Evolutionary conservation across 2,113 vertebrate genomes (phyloP).

Genomic region (Plestiodon gilberti): DNA sequence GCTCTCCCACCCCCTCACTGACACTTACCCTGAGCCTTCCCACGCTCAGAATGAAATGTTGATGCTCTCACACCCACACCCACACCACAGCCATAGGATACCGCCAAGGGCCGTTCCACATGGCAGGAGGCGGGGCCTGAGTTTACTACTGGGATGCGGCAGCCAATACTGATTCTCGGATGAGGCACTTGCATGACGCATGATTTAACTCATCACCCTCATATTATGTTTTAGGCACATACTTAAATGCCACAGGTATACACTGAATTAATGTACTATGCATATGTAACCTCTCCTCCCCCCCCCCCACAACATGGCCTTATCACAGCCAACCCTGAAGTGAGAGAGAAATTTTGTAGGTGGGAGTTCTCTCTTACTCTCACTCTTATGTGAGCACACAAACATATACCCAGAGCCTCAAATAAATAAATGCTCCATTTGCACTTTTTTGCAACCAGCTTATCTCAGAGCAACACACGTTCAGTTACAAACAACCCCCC

Average conservation of each 20-base stretch:
- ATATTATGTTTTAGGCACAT: too few relatives aligned
- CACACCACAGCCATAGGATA: not conserved
- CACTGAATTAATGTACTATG: too few relatives aligned
- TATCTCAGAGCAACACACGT: too few relatives aligned
- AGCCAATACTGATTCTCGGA: not conserved
- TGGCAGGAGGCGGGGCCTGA: not conserved
- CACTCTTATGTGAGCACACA: not conserved
- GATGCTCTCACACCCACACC: not conserved
- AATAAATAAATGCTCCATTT: not conserved
- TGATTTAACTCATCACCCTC: not conserved
- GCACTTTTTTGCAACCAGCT: not conserved
- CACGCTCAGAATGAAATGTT: not conserved
- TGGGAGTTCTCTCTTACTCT: not conserved
- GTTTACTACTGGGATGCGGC: not conserved
- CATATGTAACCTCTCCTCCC: too few relatives aligned
- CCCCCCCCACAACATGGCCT: too few relatives aligned
- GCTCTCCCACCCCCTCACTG: not conserved
- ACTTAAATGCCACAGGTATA: too few relatives aligned
- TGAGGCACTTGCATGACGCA: not conserved
- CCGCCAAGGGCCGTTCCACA: not conserved
- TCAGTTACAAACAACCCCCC: not conserved
- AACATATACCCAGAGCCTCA: not conserved
- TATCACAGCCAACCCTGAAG: too few relatives aligned
- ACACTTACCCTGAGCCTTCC: not conserved
- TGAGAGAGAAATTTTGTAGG: too few relatives aligned